A percentile compares a stretch with the other conserved stretches of the same genome.
These are phyloP conservation scores for Coenonympha glycerion DNA, from an alignment of 2,888 invertebrate genomes.

Conservation along the genomic window DNA sequence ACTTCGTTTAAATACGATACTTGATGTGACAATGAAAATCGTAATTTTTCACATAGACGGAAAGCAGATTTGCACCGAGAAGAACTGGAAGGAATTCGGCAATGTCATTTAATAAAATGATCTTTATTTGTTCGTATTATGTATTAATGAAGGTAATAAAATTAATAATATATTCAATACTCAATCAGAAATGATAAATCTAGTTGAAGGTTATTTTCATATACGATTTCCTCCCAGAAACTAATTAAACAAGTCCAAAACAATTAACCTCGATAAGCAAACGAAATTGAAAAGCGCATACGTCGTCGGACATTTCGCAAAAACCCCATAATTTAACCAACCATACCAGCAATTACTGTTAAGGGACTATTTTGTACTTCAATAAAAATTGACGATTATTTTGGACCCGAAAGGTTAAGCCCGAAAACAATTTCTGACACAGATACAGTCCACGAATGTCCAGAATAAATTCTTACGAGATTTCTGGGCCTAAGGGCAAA, in stretches of 20 bases:
- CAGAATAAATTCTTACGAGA: constrained; percentile 13
- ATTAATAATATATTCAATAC: too few relatives aligned
- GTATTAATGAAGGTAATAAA: too few relatives aligned
- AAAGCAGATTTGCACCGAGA: too few relatives aligned
- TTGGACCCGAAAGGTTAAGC: constrained; percentile 5
- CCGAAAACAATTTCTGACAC: constrained; percentile 8
- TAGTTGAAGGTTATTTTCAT: neutral
- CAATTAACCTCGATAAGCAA: constrained; percentile 3
- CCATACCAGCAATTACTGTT: neutral
- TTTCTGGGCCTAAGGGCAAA: constrained; percentile 21
- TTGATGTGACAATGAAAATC: too few relatives aligned
- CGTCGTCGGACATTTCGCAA: constrained; percentile 1
- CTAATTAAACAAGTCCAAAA: constrained; percentile 7
- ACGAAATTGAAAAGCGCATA: constrained; percentile 5
- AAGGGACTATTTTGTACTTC: neutral
- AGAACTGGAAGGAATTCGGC: too few relatives aligned
- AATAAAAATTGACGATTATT: constrained; percentile 11
- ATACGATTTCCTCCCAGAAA: neutral
- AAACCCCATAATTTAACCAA: constrained; percentile 4
- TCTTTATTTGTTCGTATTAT: too few relatives aligned
- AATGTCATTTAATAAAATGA: too few relatives aligned
- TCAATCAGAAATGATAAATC: too few relatives aligned
- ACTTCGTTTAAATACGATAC: too few relatives aligned
- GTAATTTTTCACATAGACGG: too few relatives aligned
- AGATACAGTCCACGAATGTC: constrained; percentile 10